phyloP scores from a whole-genome alignment of 2,888 invertebrate species.

The Macrosiphum euphorbiae region DNA sequence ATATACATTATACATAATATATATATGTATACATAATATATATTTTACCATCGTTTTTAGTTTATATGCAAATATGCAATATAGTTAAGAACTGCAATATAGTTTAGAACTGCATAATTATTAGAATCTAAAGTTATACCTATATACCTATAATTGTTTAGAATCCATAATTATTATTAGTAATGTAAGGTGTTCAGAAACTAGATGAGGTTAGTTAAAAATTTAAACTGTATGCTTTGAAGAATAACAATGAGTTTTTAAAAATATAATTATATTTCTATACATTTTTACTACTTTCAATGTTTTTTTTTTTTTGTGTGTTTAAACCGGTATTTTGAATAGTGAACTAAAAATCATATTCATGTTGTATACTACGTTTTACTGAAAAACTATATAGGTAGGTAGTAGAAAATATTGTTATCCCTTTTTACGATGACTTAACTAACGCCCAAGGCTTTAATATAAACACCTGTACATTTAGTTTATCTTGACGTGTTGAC shows the following conservation, averaged over 20 bases:
- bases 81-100: not conserved
- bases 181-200: not conserved
- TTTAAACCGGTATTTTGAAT: slow-evolving; percentile 18
- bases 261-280: not conserved
- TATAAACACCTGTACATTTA: slow-evolving; percentile 17
- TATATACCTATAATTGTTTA: not conserved
- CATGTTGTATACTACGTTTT: not conserved
- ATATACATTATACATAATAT: too few relatives aligned
- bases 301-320: not conserved
- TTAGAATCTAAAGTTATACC: not conserved
- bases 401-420: not conserved
- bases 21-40: too few relatives aligned
- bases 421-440: not conserved
- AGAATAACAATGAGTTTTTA: not conserved
- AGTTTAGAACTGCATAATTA: not conserved
- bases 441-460: not conserved
- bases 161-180: not conserved
- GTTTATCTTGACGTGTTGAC: slow-evolving; percentile 38
- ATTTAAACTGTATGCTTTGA: not conserved
- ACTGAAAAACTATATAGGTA: not conserved
- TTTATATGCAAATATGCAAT: not conserved
- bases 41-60: not conserved
- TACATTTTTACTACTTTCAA: not conserved
- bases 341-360: not conserved
- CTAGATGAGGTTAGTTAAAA: not conserved